Percentiles rank a stretch among this genome's conserved stretches.
These are phyloP conservation scores for Siniperca scherzeri DNA, from an alignment of 2,797 vertebrate species.

Conservation along the genomic window DNA sequence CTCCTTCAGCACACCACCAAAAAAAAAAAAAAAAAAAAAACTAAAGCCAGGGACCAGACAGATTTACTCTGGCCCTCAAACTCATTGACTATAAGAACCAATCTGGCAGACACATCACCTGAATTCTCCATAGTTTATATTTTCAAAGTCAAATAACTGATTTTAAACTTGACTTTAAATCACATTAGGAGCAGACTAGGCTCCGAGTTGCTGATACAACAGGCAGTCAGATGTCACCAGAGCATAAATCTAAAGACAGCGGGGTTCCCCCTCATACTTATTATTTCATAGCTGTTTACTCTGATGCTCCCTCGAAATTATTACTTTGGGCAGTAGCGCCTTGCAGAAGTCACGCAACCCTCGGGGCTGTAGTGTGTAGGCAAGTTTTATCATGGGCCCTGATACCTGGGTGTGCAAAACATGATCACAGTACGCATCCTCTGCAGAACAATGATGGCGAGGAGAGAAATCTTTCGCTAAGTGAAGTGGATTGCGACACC, in stretches of 20 bases:
- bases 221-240: slow-evolving; percentile 22
- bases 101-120: background rate
- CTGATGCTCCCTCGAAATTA: slow-evolving; percentile 74
- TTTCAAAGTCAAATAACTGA: background rate
- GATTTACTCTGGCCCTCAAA: slow-evolving; percentile 37
- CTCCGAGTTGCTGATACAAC: background rate
- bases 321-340: slow-evolving; percentile 66
- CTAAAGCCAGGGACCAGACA: slow-evolving; percentile 42
- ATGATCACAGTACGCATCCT: slow-evolving; percentile 9
- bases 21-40: background rate
- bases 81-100: slow-evolving; percentile 12
- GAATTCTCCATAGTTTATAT: background rate
- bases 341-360: slow-evolving; percentile 78
- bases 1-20: slow-evolving; percentile 69
- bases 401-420: slow-evolving; percentile 55
- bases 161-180: slow-evolving; percentile 22
- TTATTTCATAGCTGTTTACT: slow-evolving; percentile 73
- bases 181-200: background rate
- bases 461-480: background rate
- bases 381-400: slow-evolving; percentile 75
- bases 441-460: background rate
- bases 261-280: slow-evolving; percentile 67
- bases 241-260: slow-evolving; percentile 48
- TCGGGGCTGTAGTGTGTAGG: slow-evolving; percentile 57
- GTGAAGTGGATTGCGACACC: slow-evolving; percentile 15